These are phyloP conservation scores for Isurus oxyrinchus DNA, from an alignment of 2,113 vertebrate species.

Conservation along the genomic window DNA sequence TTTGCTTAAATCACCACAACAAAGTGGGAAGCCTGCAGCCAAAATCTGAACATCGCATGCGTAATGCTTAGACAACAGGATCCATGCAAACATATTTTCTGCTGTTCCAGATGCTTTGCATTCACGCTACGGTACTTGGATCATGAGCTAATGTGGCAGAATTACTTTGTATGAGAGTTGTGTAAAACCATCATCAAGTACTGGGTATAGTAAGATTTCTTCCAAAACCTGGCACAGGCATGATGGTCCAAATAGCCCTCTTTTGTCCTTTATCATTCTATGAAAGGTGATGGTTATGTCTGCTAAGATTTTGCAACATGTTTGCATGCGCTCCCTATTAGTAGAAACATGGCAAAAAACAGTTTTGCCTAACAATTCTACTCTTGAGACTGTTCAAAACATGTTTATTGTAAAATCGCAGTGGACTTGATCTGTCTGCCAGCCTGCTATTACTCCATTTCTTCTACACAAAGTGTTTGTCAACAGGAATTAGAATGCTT, in stretches of 20 bases:
- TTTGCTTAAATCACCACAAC: neutral
- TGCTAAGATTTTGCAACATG: neutral
- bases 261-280: neutral
- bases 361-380: neutral
- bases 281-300: neutral
- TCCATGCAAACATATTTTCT: too few species aligned
- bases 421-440: neutral
- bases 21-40: neutral
- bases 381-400: neutral
- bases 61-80: neutral
- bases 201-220: neutral
- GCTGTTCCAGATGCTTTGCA: neutral
- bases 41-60: neutral
- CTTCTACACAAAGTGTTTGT: neutral
- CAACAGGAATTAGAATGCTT: slow-evolving; percentile 27
- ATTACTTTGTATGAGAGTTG: neutral
- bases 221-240: neutral
- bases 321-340: neutral
- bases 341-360: neutral
- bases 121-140: neutral
- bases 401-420: slow-evolving; percentile 4
- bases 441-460: neutral
- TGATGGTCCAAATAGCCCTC: neutral
- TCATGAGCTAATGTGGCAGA: neutral
- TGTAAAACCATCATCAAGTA: neutral